A percentile compares a stretch with the other conserved stretches of the same genome.
Evolutionary conservation across 2,888 invertebrate species (phyloP).

Genomic region (Dryomyza anilis): DNA sequence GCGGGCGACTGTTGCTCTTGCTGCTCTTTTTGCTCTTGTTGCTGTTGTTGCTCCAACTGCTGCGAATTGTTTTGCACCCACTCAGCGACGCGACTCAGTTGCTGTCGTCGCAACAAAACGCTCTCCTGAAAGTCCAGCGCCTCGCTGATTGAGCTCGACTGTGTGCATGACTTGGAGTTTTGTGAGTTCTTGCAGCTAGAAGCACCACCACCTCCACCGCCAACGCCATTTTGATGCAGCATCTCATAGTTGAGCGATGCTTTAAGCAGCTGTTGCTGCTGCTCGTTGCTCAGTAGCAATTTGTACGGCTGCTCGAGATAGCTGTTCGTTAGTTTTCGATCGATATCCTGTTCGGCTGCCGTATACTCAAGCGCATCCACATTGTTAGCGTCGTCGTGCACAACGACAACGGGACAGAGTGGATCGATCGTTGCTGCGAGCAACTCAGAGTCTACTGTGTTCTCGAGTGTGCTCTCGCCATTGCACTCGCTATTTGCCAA

Average conservation of each 20-base stretch:
- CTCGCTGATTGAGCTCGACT: slow-evolving; percentile 57
- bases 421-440: neutral
- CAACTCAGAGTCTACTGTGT: too few species aligned
- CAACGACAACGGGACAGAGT: neutral
- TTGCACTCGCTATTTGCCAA: neutral
- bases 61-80: slow-evolving; percentile 74
- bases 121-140: slow-evolving; percentile 58
- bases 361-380: neutral
- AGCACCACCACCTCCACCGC: too few species aligned
- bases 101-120: slow-evolving; percentile 67
- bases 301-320: slow-evolving; percentile 36
- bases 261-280: slow-evolving; percentile 26
- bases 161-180: slow-evolving; percentile 49
- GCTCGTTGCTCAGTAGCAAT: slow-evolving; percentile 32
- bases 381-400: neutral
- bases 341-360: neutral
- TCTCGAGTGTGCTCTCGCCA: neutral
- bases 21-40: slow-evolving; percentile 32
- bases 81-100: slow-evolving; percentile 74
- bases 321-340: slow-evolving; percentile 30
- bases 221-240: slow-evolving; percentile 33
- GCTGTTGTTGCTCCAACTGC: slow-evolving; percentile 59
- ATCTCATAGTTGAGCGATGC: slow-evolving; percentile 32
- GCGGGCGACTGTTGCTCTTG: slow-evolving; percentile 28
- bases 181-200: slow-evolving; percentile 52